A percentile compares a stretch with the other conserved stretches of the same genome.
These are phyloP conservation scores for Scomber scombrus DNA, from an alignment of 2,113 vertebrate species.

Conservation along the genomic window DNA sequence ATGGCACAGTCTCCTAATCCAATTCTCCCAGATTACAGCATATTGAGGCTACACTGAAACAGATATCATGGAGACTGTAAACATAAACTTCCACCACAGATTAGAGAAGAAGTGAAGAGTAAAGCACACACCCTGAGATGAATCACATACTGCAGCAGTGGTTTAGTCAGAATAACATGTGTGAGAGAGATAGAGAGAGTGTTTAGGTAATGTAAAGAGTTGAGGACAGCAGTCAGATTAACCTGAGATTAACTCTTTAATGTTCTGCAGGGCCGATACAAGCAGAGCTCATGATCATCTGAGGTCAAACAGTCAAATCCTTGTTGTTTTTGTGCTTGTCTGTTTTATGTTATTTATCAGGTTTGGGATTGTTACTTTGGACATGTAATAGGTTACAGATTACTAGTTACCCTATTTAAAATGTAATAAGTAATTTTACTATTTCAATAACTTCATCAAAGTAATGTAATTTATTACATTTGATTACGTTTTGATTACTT, in stretches of 20 bases:
- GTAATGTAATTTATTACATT: too few species aligned
- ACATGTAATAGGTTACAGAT: too few species aligned
- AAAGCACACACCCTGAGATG: neutral
- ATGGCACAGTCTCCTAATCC: conserved; percentile 50
- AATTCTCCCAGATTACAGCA: conserved; percentile 44
- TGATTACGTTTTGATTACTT: too few species aligned
- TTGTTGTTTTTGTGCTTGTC: neutral
- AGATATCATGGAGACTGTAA: conserved; percentile 19
- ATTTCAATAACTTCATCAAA: too few species aligned
- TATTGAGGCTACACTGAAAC: neutral
- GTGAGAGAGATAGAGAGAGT: neutral
- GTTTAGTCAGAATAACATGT: neutral
- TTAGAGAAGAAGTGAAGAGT: neutral
- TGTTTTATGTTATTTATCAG: too few species aligned
- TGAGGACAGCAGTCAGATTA: conserved; percentile 26
- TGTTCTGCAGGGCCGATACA: neutral
- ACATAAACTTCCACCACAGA: neutral
- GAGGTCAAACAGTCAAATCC: neutral
- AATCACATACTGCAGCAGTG: neutral
- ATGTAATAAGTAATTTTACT: too few species aligned
- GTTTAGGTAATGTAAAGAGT: neutral
- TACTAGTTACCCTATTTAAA: too few species aligned
- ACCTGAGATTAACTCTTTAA: conserved; percentile 53
- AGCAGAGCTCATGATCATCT: neutral
- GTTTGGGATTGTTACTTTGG: too few species aligned